phyloP scores from a whole-genome alignment of 2,113 vertebrate genomes.

The Bombycilla garrulus region DNA sequence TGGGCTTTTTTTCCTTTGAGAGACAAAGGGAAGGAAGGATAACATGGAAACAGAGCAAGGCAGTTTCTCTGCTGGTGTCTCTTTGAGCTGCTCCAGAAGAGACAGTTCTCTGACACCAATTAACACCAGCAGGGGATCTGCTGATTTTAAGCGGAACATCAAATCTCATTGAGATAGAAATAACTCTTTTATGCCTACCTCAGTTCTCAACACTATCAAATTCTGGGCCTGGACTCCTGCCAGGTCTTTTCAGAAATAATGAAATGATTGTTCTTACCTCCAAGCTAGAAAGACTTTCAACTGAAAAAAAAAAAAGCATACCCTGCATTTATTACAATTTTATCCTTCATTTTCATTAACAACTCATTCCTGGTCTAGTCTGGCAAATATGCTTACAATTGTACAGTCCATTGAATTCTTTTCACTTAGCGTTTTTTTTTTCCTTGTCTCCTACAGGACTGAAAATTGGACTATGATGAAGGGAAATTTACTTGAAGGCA shows the following conservation, averaged over 20 bases:
- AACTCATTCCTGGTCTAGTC: not conserved
- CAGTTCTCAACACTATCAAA: not conserved
- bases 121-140: not conserved
- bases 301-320: not conserved
- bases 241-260: slow-evolving; percentile 29
- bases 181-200: not conserved
- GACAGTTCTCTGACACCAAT: slow-evolving; percentile 7
- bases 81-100: not conserved
- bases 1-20: not conserved
- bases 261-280: slow-evolving; percentile 8
- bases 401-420: not conserved
- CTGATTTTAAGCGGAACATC: slow-evolving; percentile 21
- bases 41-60: not conserved
- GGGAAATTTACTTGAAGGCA: not conserved
- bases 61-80: not conserved
- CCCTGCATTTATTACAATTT: not conserved
- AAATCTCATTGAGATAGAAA: slow-evolving; percentile 3
- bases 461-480: not conserved
- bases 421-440: not conserved
- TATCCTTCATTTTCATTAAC: not conserved
- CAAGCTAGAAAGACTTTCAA: not conserved
- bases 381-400: not conserved
- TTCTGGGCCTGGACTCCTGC: not conserved
- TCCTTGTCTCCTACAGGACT: not conserved
- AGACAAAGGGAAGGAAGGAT: not conserved